These are phyloP conservation scores for Neomorphus geoffroyi DNA, from an alignment of 2,797 vertebrate genomes.

Conservation along the genomic window DNA sequence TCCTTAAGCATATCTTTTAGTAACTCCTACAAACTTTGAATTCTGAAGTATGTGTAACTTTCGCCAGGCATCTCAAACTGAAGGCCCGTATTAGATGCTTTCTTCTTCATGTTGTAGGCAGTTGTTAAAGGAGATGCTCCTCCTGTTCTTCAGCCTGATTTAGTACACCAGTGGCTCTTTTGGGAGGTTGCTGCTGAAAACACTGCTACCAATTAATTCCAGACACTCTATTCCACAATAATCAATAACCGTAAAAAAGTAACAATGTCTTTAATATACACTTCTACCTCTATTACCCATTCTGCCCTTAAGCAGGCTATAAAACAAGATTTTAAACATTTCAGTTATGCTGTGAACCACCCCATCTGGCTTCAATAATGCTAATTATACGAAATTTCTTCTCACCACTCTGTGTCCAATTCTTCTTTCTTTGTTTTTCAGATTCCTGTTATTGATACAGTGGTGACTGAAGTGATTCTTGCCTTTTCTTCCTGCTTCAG, in stretches of 20 bases:
- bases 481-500: not conserved
- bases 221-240: not conserved
- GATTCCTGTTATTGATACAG: not conserved
- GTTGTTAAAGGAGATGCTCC: not conserved
- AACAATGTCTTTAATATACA: constrained; percentile 7
- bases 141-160: not conserved
- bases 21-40: not conserved
- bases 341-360: not conserved
- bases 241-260: not conserved
- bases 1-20: not conserved
- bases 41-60: fast-evolving
- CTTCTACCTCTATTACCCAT: not conserved
- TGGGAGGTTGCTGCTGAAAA: not conserved
- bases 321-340: constrained; percentile 2
- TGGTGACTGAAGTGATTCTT: not conserved
- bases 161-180: not conserved
- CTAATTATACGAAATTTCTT: constrained; percentile 1
- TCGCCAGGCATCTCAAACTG: not conserved
- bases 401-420: not conserved
- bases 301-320: constrained; percentile 14
- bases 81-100: not conserved
- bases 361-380: not conserved
- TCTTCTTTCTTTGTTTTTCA: constrained; percentile 2
- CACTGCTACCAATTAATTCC: not conserved
- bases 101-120: not conserved